Conservation (phyloP, 2,113 vertebrate genomes). For the Nettapus auritus region DNA sequence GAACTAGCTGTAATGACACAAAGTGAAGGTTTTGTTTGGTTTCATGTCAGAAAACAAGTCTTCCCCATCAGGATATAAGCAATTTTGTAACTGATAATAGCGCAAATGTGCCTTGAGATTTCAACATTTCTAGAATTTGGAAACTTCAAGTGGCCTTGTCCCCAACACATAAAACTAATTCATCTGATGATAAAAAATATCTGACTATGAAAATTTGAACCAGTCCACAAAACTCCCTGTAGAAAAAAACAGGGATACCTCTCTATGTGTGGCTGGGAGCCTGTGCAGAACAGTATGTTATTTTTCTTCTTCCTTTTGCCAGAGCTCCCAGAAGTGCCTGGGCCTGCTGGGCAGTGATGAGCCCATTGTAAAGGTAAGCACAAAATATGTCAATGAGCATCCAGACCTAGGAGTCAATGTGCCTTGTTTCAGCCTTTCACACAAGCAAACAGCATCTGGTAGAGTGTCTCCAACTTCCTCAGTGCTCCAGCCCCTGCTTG, state of each 20-base stretch:
- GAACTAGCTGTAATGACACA: neutral
- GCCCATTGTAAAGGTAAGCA: neutral
- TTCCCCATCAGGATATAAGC: neutral
- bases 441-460: neutral
- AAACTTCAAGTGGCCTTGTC: neutral
- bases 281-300: neutral
- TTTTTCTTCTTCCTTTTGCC: neutral
- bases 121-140: neutral
- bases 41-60: neutral
- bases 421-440: neutral
- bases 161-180: neutral
- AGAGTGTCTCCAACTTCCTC: neutral
- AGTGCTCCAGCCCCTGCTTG: neutral
- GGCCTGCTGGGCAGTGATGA: neutral
- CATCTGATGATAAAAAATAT: neutral
- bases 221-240: neutral
- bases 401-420: neutral
- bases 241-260: neutral
- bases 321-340: neutral
- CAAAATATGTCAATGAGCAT: neutral
- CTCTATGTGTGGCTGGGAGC: neutral
- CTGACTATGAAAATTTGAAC: neutral
- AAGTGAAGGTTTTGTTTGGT: neutral
- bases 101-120: neutral
- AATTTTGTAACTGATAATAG: neutral